Base-by-base conservation (phyloP, 1,140 invertebrate species). In the Plectus sambesii region DNA sequence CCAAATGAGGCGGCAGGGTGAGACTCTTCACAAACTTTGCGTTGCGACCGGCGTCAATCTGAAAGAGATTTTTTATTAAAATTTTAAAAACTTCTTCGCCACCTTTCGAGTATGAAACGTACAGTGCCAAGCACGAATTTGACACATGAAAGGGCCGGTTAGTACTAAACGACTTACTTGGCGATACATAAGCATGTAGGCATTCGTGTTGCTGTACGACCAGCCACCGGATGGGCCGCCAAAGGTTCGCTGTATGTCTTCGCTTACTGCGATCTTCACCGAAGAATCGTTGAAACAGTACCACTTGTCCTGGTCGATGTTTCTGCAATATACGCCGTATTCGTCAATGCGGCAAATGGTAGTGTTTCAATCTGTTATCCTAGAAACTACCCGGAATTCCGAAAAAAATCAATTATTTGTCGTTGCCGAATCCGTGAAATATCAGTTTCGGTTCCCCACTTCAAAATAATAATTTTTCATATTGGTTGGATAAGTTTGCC, bases 131-230 rank as follows among this genome's bases (percentile, higher is more conserved):
- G n/a, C n/a, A n/a, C n/a, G n/a, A n/a, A n/a, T n/a, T n/a, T n/a
- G n/a, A n/a, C n/a, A n/a, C n/a, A n/a, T n/a, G n/a, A n/a, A n/a
- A n/a, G n/a, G n/a, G n/a, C n/a, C n/a, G n/a, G n/a, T 35, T n/a
- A n/a, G n/a, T 22, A 51, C 54, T 57, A 60, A 72, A 69, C 70
- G 51, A 63, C 72, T 74, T 87, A 85, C 81, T 54, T 84, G 81
- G 49, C 87, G 72, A 63, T 89, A 90, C 82, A 88, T 86, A 19
- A 90, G 74, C 85, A 90, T 89, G 61, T 90, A 89, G 0, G 86
- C 86, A 73, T 87, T 89, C 33, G 85, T 86, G 62, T 84, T 87
- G 51, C 82, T 84, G 58, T 76, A 69, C 20, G 45, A 43, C 36
- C 62, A 63, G 36, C 49, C 51, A 27, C 42, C 35, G 9, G 47